Evolutionary conservation across 2,113 vertebrate species (phyloP).

Genomic region (Thamnaconus septentrionalis): DNA sequence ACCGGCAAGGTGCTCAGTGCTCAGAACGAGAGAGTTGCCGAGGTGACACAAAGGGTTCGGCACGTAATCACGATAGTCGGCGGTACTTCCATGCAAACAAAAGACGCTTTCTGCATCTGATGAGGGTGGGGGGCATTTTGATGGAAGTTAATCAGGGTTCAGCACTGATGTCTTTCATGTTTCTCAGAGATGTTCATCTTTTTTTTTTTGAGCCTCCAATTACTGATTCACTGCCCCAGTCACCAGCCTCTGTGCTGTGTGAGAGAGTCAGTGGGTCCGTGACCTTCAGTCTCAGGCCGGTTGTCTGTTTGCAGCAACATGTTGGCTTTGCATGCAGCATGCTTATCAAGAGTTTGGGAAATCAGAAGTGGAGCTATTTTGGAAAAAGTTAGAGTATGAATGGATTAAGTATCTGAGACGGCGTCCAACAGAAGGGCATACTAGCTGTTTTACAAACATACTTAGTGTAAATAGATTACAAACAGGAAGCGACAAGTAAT

Average conservation of each 20-base stretch:
- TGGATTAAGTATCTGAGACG: too few relatives aligned
- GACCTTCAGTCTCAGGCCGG: constrained; percentile 2
- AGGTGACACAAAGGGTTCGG: too few relatives aligned
- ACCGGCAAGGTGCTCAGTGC: constrained; percentile 1
- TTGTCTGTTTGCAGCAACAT: constrained; percentile 11
- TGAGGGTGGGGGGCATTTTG: constrained; percentile 17
- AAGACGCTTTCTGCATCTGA: constrained; percentile 12
- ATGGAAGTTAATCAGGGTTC: constrained; percentile 48
- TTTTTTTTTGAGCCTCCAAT: constrained; percentile 15
- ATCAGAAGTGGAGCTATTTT: too few relatives aligned
- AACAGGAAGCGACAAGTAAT: too few relatives aligned
- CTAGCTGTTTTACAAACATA: too few relatives aligned
- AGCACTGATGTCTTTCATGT: constrained; percentile 43
- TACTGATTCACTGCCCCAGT: too few relatives aligned
- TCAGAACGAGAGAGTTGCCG: not conserved
- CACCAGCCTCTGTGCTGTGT: constrained; percentile 1
- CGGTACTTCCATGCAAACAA: too few relatives aligned
- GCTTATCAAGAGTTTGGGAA: too few relatives aligned
- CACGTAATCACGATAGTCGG: too few relatives aligned
- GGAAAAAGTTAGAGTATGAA: too few relatives aligned
- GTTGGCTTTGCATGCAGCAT: not conserved
- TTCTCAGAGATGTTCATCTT: constrained; percentile 29
- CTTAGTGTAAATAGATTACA: too few relatives aligned
- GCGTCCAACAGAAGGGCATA: too few relatives aligned
- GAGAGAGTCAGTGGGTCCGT: constrained; percentile 27